phyloP scores from a whole-genome alignment of 2,113 vertebrate species.

The Prinia subflava region DNA sequence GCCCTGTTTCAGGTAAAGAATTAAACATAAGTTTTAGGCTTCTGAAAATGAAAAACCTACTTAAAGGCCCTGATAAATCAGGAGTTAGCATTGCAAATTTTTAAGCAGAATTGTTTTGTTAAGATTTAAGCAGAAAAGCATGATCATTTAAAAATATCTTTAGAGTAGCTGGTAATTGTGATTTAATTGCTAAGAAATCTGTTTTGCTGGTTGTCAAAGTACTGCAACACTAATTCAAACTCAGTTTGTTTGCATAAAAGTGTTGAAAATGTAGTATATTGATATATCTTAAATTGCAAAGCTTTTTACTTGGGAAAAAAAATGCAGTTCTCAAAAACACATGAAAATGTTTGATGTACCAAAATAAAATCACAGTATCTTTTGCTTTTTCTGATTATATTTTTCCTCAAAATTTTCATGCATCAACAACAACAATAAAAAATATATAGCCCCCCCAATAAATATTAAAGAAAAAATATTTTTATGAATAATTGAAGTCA shows the following conservation, averaged over 20 bases:
- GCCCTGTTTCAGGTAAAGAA: background rate
- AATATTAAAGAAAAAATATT: background rate
- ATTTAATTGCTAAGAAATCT: background rate
- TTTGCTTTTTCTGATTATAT: background rate
- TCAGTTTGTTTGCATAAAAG: background rate
- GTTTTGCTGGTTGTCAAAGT: background rate
- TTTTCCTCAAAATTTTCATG: background rate
- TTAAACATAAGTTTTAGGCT: background rate
- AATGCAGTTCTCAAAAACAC: background rate
- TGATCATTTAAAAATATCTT: background rate
- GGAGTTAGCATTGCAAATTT: background rate
- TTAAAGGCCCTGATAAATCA: background rate
- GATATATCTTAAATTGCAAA: background rate
- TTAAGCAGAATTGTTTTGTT: background rate
- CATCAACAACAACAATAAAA: background rate
- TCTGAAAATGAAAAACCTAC: background rate
- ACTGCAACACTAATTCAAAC: background rate
- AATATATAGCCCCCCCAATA: fast-evolving
- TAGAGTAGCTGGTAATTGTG: background rate
- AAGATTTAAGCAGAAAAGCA: background rate
- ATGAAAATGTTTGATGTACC: fast-evolving
- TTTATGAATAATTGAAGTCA: background rate
- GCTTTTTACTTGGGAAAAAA: background rate
- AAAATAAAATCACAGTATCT: background rate
- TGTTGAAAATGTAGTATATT: background rate